Base-by-base conservation (phyloP, 2,797 vertebrate genomes). In the Hippopotamyrus pictus region DNA sequence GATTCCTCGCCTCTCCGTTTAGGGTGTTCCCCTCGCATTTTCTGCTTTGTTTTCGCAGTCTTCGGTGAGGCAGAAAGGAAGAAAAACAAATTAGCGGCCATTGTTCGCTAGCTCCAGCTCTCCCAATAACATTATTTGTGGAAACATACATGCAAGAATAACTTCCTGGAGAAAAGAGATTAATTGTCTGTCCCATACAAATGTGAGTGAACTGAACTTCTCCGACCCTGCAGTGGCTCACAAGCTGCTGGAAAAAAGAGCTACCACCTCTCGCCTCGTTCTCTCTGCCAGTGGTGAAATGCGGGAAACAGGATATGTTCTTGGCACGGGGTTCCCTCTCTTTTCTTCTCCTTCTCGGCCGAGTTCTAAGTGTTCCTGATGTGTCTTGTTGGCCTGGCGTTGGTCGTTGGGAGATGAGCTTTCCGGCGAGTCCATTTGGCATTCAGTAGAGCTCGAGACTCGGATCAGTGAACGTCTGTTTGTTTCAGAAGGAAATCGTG, bases 61-160 rank as follows among this genome's bases (percentile, higher is more conserved):
- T 94, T 92, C 92, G 92, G 92, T 91, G 93, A 92, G 76, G 89
- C 19, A 92, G 90, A 93, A 91, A 93, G 95, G 96, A 96, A 96
- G 94, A 93, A 91, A 93, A 94, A 94, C 93, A 95, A 94, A 95
- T 95, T 95, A 95, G 91, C 93, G 90, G 62, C 94, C 93, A 95
- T 94, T 95, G 92, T 94, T 94, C 93, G 89, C 93, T 91, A 92
- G 92, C 93, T 93, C 91, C 90, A 93, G 65, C 93, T 93, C 92
- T 92, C 91, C 93, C 94, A 94, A 95, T 96, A 95, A 95, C 95
- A 95, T 94, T 95, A 95, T 95, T 95, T 96, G 95, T 97, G 96
- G 97, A 97, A 97, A 96, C 95, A 97, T 97, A 96, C 95, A 95
- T 93, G 91, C 90, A 96, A 96, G 95, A 96, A 97, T 97, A 96